A percentile compares a stretch with the other conserved stretches of the same genome.
Conservation (phyloP, 2,797 vertebrate species). For the Nyctalus aviator region DNA sequence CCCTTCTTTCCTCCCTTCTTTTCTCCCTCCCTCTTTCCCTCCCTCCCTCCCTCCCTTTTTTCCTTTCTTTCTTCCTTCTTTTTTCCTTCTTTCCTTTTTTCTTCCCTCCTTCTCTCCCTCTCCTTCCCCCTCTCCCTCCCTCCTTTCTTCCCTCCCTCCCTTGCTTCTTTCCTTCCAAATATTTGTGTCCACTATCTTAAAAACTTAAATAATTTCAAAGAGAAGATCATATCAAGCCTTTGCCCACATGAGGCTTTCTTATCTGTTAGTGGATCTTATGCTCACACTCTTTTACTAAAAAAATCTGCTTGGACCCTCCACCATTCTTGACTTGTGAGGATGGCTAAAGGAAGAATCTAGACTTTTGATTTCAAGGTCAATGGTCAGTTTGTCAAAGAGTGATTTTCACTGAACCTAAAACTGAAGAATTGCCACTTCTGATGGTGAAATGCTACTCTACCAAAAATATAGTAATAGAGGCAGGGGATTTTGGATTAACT, state of each 20-base stretch:
- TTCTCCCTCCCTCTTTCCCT: not conserved
- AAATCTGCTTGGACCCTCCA: not conserved
- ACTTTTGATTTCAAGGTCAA: not conserved
- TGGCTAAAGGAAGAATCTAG: not conserved
- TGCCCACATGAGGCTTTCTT: not conserved
- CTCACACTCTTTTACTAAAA: not conserved
- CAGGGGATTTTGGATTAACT: not conserved
- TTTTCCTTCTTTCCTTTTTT: not conserved
- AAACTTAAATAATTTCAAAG: not conserved
- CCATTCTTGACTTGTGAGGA: not conserved
- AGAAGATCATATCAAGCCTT: not conserved
- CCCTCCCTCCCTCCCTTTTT: accelerated
- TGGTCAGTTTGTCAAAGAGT: not conserved
- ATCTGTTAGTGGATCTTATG: not conserved
- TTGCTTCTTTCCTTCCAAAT: not conserved
- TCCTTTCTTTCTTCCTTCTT: not conserved
- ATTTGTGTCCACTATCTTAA: not conserved
- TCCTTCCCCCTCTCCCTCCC: not conserved
- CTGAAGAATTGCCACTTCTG: not conserved
- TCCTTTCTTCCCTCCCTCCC: not conserved
- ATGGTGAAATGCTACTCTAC: not conserved
- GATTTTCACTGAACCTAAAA: not conserved
- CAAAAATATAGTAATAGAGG: not conserved
- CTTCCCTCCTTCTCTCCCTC: not conserved
- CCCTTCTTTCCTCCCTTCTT: not conserved